phyloP scores from a whole-genome alignment of 1,140 invertebrate species.

The Musca domestica region DNA sequence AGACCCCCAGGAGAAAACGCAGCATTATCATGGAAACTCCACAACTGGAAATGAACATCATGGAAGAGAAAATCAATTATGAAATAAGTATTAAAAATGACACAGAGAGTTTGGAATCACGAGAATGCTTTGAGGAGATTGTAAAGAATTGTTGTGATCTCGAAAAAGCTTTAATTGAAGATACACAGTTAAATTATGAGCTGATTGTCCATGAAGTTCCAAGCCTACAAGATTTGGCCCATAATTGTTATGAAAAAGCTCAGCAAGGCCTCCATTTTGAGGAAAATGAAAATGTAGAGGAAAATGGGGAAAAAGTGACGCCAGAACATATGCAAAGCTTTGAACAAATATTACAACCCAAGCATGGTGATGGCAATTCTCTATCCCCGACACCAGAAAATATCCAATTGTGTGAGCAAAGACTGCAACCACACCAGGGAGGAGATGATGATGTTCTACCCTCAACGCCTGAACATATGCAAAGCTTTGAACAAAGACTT shows the following conservation, averaged over 20 bases:
- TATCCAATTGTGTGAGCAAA: no score
- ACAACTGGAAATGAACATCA: conserved; percentile 43
- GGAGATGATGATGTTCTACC: no score
- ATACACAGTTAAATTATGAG: not conserved
- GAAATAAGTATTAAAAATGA: conserved; percentile 32
- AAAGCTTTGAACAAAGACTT: no score
- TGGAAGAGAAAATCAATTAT: conserved; percentile 44
- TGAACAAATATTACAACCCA: not conserved
- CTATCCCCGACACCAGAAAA: no score
- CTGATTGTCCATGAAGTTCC: not conserved
- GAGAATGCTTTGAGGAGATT: not conserved
- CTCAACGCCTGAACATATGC: no score
- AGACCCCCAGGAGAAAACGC: conserved; percentile 21
- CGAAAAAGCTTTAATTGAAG: not conserved
- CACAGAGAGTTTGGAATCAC: no score
- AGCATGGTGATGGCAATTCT: not conserved
- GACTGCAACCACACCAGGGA: no score
- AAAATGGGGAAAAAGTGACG: no score
- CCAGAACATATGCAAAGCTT: no score
- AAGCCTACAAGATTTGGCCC: not conserved
- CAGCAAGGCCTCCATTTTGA: not conserved
- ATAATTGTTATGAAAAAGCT: not conserved
- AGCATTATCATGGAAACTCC: conserved; percentile 47
- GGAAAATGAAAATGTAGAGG: no score
- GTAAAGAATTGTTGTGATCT: not conserved